Percentiles rank a stretch among this genome's conserved stretches.
Conservation (phyloP, 30 jellyfish, hydroid and myxozoan species). For the Turritopsis rubra region DNA sequence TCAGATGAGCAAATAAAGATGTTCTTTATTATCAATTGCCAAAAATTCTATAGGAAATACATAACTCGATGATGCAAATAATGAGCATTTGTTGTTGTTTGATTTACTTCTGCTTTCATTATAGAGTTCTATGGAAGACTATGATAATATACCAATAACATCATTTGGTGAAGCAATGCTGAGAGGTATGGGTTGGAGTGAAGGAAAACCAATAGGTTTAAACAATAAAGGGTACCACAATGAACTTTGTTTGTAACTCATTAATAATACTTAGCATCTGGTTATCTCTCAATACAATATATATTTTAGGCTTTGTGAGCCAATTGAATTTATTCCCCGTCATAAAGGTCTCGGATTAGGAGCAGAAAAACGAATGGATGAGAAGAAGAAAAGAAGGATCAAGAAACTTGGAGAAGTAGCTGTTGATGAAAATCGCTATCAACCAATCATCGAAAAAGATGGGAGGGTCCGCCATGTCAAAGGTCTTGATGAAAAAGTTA, state of each 20-base stretch:
- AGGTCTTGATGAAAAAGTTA: slow-evolving; percentile 68
- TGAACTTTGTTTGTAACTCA: not conserved
- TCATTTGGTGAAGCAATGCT: slow-evolving; percentile 96
- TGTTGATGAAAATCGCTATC: slow-evolving; percentile 16
- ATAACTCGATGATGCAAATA: not conserved
- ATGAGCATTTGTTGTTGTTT: not conserved
- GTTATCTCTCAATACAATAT: not conserved
- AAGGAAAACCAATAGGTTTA: slow-evolving; percentile 93
- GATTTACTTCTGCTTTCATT: not conserved
- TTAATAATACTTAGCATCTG: not conserved
- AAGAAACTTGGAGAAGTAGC: slow-evolving; percentile 64
- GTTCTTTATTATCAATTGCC: too few species aligned
- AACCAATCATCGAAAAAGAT: slow-evolving; percentile 79
- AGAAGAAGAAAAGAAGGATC: slow-evolving; percentile 36
- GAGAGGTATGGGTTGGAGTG: slow-evolving; percentile 99
- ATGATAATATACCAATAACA: slow-evolving; percentile 71
- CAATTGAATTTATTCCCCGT: slow-evolving; percentile 95
- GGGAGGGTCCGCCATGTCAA: slow-evolving; percentile 85
- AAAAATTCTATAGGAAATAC: not conserved
- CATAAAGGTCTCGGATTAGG: slow-evolving; percentile 98
- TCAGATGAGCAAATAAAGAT: not conserved
- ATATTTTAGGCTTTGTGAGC: slow-evolving; percentile 71
- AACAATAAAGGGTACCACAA: slow-evolving; percentile 88
- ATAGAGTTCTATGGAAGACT: slow-evolving; percentile 81
- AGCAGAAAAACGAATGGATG: slow-evolving; percentile 68